Evolutionary conservation across 2,888 invertebrate genomes (phyloP).

Genomic region (Siphonodentalium dalli): DNA sequence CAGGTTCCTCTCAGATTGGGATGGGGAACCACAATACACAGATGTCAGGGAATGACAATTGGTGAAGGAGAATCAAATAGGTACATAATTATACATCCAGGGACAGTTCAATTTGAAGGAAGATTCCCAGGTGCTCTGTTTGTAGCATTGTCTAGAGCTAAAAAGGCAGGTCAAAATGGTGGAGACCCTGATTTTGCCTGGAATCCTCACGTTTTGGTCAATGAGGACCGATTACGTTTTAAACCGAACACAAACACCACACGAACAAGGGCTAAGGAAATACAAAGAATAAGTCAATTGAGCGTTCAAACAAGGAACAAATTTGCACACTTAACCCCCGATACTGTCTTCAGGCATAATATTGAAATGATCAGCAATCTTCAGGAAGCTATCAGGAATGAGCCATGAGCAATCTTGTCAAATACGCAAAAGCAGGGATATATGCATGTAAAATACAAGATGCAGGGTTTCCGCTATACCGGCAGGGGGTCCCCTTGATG

Average conservation of each 20-base stretch:
- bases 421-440: too few relatives aligned
- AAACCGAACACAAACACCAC: constrained; percentile 21
- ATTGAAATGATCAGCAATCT: too few relatives aligned
- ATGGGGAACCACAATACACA: constrained; percentile 28
- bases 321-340: too few relatives aligned
- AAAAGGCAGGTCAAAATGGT: constrained; percentile 15
- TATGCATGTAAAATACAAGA: too few relatives aligned
- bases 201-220: constrained; percentile 25
- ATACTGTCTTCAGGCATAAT: too few relatives aligned
- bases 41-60: constrained; percentile 30
- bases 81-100: constrained; percentile 22
- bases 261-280: constrained; percentile 17
- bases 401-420: too few relatives aligned
- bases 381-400: too few relatives aligned
- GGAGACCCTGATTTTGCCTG: constrained; percentile 29
- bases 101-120: constrained; percentile 25
- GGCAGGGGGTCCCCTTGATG: too few relatives aligned
- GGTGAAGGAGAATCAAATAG: constrained; percentile 15
- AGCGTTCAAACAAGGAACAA: too few relatives aligned
- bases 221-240: constrained; percentile 26
- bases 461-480: too few relatives aligned
- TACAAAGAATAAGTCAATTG: constrained; percentile 14
- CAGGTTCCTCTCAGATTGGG: constrained; percentile 31
- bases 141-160: constrained; percentile 31
- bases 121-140: constrained; percentile 28